phyloP scores from a whole-genome alignment of 2,888 invertebrate genomes.

The Bombylius major region DNA sequence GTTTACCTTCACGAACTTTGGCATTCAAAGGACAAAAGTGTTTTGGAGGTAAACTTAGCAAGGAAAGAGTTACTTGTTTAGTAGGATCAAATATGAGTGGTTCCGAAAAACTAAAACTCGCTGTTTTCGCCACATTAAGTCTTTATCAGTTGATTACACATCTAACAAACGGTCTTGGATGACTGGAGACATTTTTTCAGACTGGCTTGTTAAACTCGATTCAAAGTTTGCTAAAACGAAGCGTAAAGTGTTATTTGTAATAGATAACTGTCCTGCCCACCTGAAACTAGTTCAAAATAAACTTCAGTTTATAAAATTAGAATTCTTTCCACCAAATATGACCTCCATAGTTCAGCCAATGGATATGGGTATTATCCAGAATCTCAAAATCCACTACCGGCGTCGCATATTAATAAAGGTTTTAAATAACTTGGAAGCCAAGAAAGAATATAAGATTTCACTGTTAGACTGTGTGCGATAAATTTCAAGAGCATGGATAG shows the following conservation, averaged over 20 bases:
- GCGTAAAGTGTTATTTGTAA: not conserved
- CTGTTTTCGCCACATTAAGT: conserved; percentile 16
- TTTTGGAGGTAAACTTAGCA: conserved; percentile 16
- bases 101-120: conserved; percentile 16
- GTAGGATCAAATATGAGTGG: conserved; percentile 19
- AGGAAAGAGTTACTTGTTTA: conserved; percentile 18
- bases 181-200: conserved; percentile 8
- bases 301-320: conserved; percentile 4
- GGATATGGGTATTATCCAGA: conserved; percentile 3
- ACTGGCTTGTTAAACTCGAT: too few species aligned
- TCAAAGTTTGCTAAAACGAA: not conserved
- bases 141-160: conserved; percentile 1
- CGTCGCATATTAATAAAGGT: not conserved
- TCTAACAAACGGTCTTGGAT: conserved; percentile 7
- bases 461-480: not conserved
- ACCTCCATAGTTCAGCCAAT: conserved; percentile 3
- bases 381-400: conserved; percentile 1
- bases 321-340: conserved; percentile 5
- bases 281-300: conserved; percentile 3
- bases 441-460: not conserved
- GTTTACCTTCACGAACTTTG: conserved; percentile 3
- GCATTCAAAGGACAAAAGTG: conserved; percentile 15
- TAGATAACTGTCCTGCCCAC: conserved; percentile 3
- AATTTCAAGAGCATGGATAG: conserved; percentile 1
- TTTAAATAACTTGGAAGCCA: conserved; percentile 1